A percentile compares a stretch with the other conserved stretches of the same genome.
Evolutionary conservation across 2,797 vertebrate species (phyloP).

Genomic region (Paratrypauchen microcephalus): DNA sequence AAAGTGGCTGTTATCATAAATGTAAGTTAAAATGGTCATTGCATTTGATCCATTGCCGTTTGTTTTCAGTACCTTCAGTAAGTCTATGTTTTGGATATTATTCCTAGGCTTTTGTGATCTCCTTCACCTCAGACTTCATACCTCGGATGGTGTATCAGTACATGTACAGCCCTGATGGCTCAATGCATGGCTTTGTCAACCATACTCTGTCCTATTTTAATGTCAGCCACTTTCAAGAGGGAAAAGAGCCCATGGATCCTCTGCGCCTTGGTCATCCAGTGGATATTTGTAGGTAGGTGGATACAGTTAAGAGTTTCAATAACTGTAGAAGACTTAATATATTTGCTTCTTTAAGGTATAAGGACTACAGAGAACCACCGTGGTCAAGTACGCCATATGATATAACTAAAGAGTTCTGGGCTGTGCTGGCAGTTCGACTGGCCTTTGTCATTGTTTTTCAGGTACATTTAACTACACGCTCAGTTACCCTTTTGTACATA

Average conservation of each 20-base stretch:
- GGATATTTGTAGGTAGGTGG: constrained; percentile 90
- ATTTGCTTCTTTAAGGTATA: constrained; percentile 68
- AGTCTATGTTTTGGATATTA: neutral
- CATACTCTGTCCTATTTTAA: constrained; percentile 97
- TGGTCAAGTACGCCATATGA: constrained; percentile 91
- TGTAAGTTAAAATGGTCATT: constrained; percentile 77
- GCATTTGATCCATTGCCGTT: neutral
- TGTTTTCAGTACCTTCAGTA: neutral
- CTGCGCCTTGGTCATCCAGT: constrained; percentile 84
- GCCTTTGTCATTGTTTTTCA: constrained; percentile 97
- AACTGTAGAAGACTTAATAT: neutral
- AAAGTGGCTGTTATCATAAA: constrained; percentile 98
- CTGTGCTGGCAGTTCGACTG: constrained; percentile 90
- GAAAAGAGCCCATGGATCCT: constrained; percentile 85
- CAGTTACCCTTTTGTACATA: neutral
- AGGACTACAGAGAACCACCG: constrained; percentile 94
- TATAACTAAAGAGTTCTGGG: constrained; percentile 96
- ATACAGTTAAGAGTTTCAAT: neutral
- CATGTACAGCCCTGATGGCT: constrained; percentile 94
- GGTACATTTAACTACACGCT: constrained; percentile 65
- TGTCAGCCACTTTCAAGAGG: constrained; percentile 91
- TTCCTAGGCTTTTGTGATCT: constrained; percentile 94
- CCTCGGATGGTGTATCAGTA: constrained; percentile 97
- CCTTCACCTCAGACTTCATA: constrained; percentile 99
- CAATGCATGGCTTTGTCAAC: constrained; percentile 97